phyloP scores from a whole-genome alignment of 2,113 vertebrate genomes.

The Hydrochoerus hydrochaeris region DNA sequence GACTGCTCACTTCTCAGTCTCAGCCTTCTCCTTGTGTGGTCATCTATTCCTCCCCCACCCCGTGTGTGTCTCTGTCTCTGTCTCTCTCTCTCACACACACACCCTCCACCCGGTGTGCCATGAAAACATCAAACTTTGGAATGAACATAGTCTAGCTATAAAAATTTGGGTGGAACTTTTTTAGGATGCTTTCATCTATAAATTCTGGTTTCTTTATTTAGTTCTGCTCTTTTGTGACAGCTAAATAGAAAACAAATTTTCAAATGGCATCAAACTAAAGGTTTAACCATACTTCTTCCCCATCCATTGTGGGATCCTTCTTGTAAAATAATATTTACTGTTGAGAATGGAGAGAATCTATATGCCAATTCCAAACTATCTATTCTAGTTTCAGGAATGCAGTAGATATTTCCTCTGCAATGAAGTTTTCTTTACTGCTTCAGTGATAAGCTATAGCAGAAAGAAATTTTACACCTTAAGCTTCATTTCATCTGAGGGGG shows the following conservation, averaged over 20 bases:
- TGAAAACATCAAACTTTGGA: background rate
- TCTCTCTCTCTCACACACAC: background rate
- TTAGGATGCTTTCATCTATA: background rate
- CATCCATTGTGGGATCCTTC: background rate
- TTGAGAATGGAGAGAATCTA: background rate
- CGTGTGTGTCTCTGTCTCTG: background rate
- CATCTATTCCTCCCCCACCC: too few relatives aligned
- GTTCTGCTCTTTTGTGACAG: background rate
- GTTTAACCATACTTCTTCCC: background rate
- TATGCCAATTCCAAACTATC: background rate
- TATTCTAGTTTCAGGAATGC: background rate
- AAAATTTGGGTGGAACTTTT: background rate
- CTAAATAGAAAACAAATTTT: constrained; percentile 1
- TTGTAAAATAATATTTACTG: background rate
- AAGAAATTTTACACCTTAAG: background rate
- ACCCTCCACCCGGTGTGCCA: background rate
- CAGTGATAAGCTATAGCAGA: background rate
- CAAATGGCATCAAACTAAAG: background rate
- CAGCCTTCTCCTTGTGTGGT: constrained; percentile 14
- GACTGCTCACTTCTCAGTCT: background rate
- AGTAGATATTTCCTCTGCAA: background rate
- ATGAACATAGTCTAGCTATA: background rate
- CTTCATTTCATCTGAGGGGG: background rate
- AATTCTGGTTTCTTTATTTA: background rate
- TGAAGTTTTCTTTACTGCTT: background rate